A percentile compares a stretch with the other conserved stretches of the same genome.
Evolutionary conservation across 2,888 invertebrate genomes (phyloP).

Genomic region (Synanthedon andrenaeformis): DNA sequence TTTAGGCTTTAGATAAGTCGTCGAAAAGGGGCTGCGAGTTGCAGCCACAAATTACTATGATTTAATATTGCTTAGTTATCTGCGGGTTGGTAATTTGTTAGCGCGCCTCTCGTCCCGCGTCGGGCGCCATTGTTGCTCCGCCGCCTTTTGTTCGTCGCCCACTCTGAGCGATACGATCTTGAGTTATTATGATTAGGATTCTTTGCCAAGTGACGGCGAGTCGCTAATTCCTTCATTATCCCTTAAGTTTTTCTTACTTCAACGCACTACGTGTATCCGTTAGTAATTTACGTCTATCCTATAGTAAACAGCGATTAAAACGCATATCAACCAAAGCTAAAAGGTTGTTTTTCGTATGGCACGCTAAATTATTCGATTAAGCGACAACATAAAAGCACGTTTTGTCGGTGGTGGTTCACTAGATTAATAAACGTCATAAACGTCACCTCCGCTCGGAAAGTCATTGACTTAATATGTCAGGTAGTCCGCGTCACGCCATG

Average conservation of each 20-base stretch:
- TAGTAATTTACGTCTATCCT: not conserved
- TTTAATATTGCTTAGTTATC: slow-evolving; percentile 71
- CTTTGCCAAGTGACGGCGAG: slow-evolving; percentile 63
- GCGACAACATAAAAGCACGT: slow-evolving; percentile 32
- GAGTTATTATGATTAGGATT: slow-evolving; percentile 71
- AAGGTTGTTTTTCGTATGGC: slow-evolving; percentile 17
- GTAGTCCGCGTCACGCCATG: slow-evolving; percentile 43
- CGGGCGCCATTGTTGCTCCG: slow-evolving; percentile 61
- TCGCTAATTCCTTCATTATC: slow-evolving; percentile 62
- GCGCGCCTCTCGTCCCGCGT: slow-evolving; percentile 51
- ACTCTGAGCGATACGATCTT: slow-evolving; percentile 61
- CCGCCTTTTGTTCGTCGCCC: slow-evolving; percentile 67
- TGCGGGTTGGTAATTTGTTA: slow-evolving; percentile 67
- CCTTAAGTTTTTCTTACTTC: slow-evolving; percentile 35
- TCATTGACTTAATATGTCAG: slow-evolving; percentile 61
- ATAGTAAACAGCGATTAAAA: not conserved
- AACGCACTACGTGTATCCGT: slow-evolving; percentile 6
- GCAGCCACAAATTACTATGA: slow-evolving; percentile 68
- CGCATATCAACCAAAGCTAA: slow-evolving; percentile 2
- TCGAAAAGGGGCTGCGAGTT: slow-evolving; percentile 48
- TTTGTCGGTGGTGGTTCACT: slow-evolving; percentile 31
- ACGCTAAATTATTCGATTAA: slow-evolving; percentile 35
- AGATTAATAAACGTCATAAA: slow-evolving; percentile 64
- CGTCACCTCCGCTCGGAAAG: slow-evolving; percentile 52
- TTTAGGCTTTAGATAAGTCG: slow-evolving; percentile 41